Conservation (phyloP, 2,888 invertebrate species). For the Sialis lutaria region DNA sequence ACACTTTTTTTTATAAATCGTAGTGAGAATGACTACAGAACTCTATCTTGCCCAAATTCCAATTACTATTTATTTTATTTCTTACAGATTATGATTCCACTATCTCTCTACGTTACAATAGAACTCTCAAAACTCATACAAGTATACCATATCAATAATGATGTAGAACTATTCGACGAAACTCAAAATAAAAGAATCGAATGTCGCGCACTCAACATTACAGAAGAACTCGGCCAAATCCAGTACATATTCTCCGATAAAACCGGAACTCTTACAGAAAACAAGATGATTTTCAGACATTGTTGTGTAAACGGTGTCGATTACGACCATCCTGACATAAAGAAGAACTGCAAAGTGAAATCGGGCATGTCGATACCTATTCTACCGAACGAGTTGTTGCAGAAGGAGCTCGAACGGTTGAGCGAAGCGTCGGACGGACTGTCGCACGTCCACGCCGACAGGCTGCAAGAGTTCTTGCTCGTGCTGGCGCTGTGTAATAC, state of each 20-base stretch:
- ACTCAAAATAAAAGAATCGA: constrained; percentile 66
- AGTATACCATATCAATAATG: constrained; percentile 87
- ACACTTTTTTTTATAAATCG: no score
- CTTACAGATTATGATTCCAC: constrained; percentile 79
- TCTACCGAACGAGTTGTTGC: constrained; percentile 32
- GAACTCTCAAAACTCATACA: constrained; percentile 93
- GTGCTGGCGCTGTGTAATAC: constrained; percentile 91
- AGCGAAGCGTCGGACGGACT: constrained; percentile 16
- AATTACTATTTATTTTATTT: constrained; percentile 4
- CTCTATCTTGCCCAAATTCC: no score
- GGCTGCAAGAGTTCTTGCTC: constrained; percentile 76
- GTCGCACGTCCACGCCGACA: constrained; percentile 37
- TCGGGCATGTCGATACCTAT: constrained; percentile 26
- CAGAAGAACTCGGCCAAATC: constrained; percentile 91
- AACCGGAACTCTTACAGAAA: constrained; percentile 94
- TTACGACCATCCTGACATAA: constrained; percentile 67
- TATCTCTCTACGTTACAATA: constrained; percentile 90
- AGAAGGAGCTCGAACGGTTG: constrained; percentile 28
- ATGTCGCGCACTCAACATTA: constrained; percentile 90
- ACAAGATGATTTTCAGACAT: constrained; percentile 89
- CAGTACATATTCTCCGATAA: constrained; percentile 95
- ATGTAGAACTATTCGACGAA: constrained; percentile 71
- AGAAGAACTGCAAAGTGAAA: constrained; percentile 31
- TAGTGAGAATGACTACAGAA: no score
- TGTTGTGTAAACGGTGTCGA: constrained; percentile 81